A percentile compares a stretch with the other conserved stretches of the same genome.
Conservation (phyloP, 2,113 vertebrate genomes). For the Bombycilla garrulus region DNA sequence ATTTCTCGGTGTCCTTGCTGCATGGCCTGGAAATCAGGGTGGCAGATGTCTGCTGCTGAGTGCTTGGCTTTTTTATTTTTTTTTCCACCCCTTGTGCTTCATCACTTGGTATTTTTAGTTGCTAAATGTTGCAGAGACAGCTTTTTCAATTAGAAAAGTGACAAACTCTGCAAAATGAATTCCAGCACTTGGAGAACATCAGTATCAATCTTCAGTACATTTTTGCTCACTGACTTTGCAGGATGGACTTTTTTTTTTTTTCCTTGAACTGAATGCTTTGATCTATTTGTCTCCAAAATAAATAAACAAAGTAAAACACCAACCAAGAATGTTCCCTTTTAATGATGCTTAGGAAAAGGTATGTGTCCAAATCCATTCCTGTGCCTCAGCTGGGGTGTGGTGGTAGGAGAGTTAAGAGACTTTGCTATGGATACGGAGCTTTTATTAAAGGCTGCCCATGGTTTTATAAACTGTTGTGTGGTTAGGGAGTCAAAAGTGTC, state of each 20-base stretch:
- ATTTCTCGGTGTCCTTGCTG: background rate
- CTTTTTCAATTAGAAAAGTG: conserved; percentile 56
- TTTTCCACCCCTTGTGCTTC: background rate
- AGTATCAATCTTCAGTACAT: background rate
- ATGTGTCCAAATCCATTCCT: background rate
- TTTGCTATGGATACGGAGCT: background rate
- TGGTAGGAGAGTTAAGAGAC: background rate
- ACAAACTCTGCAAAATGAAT: conserved; percentile 49
- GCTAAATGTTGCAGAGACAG: conserved; percentile 44
- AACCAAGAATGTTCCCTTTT: background rate
- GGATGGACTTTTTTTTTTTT: background rate
- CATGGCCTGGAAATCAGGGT: background rate
- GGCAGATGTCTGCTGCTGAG: conserved; percentile 35
- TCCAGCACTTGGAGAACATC: conserved; percentile 7
- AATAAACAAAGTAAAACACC: background rate
- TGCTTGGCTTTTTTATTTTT: background rate
- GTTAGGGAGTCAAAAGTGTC: background rate
- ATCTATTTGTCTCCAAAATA: background rate
- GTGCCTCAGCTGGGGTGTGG: background rate
- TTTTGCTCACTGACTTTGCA: conserved; percentile 6
- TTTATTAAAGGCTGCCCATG: background rate
- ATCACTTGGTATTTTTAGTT: conserved; percentile 45
- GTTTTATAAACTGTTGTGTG: background rate
- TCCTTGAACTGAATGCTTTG: background rate
- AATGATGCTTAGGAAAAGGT: background rate